These are phyloP conservation scores for Standfussiana lucernea DNA, from an alignment of 2,888 invertebrate genomes.

Conservation along the genomic window DNA sequence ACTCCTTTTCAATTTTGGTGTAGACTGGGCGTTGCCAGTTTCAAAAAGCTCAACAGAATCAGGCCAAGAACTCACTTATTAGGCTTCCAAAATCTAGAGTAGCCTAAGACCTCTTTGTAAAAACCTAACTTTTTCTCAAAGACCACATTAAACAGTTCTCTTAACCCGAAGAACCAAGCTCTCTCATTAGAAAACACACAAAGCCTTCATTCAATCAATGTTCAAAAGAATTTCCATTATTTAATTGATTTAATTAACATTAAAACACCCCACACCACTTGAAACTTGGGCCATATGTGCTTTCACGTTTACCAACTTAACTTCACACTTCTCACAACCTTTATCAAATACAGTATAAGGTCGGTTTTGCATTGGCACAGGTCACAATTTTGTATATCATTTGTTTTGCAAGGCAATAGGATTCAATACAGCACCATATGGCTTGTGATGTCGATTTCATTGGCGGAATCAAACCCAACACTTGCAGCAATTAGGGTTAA, in stretches of 20 bases:
- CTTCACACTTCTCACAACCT: neutral
- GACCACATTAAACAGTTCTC: neutral
- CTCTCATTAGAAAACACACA: constrained; percentile 25
- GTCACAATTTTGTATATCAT: constrained; percentile 12
- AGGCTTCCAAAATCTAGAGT: neutral
- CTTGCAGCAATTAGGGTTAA: constrained; percentile 60
- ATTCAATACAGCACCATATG: constrained; percentile 58
- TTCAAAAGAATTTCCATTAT: constrained; percentile 46
- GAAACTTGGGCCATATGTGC: constrained; percentile 55
- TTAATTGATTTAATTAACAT: constrained; percentile 46
- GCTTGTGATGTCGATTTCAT: constrained; percentile 57
- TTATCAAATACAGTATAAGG: fast-evolving
- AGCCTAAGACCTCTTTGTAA: neutral
- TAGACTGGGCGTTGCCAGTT: too few species aligned
- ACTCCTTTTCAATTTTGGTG: too few species aligned
- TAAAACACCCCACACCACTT: constrained; percentile 40
- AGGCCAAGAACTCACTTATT: neutral
- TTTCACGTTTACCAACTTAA: constrained; percentile 23
- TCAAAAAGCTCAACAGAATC: too few species aligned
- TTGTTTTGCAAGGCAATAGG: constrained; percentile 49
- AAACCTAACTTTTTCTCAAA: neutral
- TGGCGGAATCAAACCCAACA: constrained; percentile 51
- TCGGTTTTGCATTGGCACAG: neutral
- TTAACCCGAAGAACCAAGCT: neutral
- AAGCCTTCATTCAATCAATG: constrained; percentile 40